These are phyloP conservation scores for Hirundo rustica DNA, from an alignment of 2,797 vertebrate genomes.

Conservation along the genomic window DNA sequence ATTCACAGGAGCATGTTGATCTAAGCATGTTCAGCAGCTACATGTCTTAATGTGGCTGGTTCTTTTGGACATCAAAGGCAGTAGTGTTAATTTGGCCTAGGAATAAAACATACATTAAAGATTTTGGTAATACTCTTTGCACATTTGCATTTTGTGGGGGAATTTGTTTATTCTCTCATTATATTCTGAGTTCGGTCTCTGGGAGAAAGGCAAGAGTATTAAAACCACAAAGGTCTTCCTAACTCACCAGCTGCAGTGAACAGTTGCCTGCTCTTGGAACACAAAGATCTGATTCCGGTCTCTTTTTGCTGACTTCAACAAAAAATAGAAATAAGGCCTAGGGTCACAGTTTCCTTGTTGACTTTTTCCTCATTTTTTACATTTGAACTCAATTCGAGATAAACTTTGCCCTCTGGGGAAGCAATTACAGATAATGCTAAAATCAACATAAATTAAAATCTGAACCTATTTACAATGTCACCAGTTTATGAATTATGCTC, in stretches of 20 bases:
- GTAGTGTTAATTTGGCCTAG: not conserved
- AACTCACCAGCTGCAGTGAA: not conserved
- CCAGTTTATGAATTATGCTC: conserved; percentile 12
- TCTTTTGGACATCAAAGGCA: conserved; percentile 3
- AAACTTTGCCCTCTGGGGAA: conserved; percentile 57
- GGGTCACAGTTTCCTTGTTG: conserved; percentile 35
- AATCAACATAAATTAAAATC: conserved; percentile 52
- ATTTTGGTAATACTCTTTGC: not conserved
- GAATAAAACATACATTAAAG: not conserved
- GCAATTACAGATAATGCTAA: conserved; percentile 47
- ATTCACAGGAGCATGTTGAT: not conserved
- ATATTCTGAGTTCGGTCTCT: not conserved
- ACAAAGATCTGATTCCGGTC: not conserved
- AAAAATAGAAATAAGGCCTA: conserved; percentile 12
- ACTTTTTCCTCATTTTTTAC: conserved; percentile 48
- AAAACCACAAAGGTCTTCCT: not conserved
- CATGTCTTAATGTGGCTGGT: not conserved
- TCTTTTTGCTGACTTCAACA: conserved; percentile 19
- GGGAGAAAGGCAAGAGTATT: not conserved
- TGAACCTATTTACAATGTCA: conserved; percentile 11
- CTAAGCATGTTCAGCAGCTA: not conserved
- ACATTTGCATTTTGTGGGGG: not conserved
- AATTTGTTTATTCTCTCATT: not conserved
- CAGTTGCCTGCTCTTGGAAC: not conserved
- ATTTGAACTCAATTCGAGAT: conserved; percentile 51